These are phyloP conservation scores for Caranx ignobilis DNA, from an alignment of 2,113 vertebrate species.

Conservation along the genomic window DNA sequence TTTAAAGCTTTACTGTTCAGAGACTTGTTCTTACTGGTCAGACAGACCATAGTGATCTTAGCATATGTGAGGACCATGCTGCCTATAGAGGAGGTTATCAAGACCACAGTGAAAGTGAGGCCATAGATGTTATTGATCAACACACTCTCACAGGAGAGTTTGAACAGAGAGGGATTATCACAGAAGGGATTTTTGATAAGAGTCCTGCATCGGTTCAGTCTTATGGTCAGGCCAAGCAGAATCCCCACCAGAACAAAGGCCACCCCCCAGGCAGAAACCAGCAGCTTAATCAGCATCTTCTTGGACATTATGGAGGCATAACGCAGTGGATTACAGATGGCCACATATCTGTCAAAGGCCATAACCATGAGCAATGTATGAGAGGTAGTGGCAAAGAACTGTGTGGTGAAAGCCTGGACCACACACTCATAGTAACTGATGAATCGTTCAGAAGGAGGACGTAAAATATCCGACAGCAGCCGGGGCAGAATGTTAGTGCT, in stretches of 20 bases:
- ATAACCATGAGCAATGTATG: conserved; percentile 70
- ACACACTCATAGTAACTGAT: too few species aligned
- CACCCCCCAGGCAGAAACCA: conserved; percentile 60
- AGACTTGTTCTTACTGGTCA: conserved; percentile 62
- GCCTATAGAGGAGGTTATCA: conserved; percentile 51
- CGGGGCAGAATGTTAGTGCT: conserved; percentile 50
- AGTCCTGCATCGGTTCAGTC: conserved; percentile 69
- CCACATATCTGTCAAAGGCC: conserved; percentile 80
- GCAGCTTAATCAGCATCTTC: conserved; percentile 64
- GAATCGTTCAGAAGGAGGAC: too few species aligned
- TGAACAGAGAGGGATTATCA: conserved; percentile 70
- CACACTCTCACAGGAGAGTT: conserved; percentile 67
- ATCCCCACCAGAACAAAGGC: conserved; percentile 59
- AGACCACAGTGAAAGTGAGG: conserved; percentile 46
- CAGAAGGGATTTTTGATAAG: conserved; percentile 57
- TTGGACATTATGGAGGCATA: conserved; percentile 70
- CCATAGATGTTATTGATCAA: conserved; percentile 70
- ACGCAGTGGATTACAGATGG: conserved; percentile 75
- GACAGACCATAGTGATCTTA: conserved; percentile 54
- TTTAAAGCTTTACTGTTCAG: conserved; percentile 58
- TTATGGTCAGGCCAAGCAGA: conserved; percentile 69
- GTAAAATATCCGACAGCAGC: neutral
- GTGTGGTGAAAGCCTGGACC: too few species aligned
- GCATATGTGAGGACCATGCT: conserved; percentile 56
- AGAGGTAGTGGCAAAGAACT: too few species aligned